These are phyloP conservation scores for rat (Rattus norvegicus) DNA, from an alignment of 2,113 vertebrate genomes.

Conservation along the genomic window DNA sequence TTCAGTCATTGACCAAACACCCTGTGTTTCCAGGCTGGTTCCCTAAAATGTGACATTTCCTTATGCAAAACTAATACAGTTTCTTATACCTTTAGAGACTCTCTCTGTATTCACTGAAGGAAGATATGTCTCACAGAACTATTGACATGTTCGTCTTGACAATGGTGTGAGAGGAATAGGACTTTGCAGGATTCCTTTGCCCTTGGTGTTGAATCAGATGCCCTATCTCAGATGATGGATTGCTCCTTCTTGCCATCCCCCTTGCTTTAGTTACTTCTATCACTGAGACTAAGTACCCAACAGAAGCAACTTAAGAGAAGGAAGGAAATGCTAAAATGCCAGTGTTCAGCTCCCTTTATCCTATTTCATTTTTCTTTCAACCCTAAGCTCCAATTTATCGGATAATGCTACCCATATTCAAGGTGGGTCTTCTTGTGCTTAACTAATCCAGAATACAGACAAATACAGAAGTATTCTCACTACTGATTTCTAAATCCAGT, in stretches of 20 bases:
- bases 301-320: neutral
- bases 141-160: neutral
- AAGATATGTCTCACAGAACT: neutral
- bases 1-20: neutral
- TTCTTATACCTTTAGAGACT: neutral
- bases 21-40: neutral
- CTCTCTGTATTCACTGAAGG: neutral
- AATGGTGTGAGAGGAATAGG: rapidly evolving
- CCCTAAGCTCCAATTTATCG: too few relatives aligned
- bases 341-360: too few relatives aligned
- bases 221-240: neutral
- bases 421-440: neutral
- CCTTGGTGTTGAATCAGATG: too few relatives aligned
- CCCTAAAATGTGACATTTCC: neutral
- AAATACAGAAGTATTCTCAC: neutral
- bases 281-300: neutral
- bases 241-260: neutral
- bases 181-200: neutral
- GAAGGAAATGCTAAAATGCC: neutral
- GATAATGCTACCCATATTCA: neutral
- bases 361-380: neutral
- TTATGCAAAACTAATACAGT: neutral
- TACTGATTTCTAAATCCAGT: neutral
- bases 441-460: neutral
- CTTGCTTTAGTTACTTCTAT: neutral